Evolutionary conservation across 2,888 invertebrate genomes (phyloP).

Genomic region (Diaphora mendica): DNA sequence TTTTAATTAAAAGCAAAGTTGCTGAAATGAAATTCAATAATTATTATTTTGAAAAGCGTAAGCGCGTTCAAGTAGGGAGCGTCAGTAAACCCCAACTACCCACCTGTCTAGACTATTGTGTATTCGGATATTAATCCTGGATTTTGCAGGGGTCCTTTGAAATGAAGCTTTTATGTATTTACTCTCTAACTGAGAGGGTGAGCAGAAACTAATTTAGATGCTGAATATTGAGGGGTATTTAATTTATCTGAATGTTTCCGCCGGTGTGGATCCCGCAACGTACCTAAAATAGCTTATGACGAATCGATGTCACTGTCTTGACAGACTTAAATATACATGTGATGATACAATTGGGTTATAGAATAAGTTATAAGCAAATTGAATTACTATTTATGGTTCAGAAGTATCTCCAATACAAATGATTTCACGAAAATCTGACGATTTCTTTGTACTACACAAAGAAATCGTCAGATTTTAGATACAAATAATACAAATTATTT

Average conservation of each 20-base stretch:
- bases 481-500: no score
- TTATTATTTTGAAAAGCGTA: not conserved
- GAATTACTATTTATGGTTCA: not conserved
- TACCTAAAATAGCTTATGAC: not conserved
- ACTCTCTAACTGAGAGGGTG: not conserved
- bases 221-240: not conserved
- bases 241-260: not conserved
- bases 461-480: no score
- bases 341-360: no score
- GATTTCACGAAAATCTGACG: no score
- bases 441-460: no score
- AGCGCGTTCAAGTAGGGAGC: not conserved
- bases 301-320: no score
- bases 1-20: not conserved
- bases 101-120: not conserved
- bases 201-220: not conserved
- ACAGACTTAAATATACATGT: no score
- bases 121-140: not conserved
- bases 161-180: not conserved
- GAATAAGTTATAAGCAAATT: not conserved
- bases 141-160: not conserved
- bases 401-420: no score
- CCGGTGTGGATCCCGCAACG: not conserved
- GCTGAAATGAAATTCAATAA: not conserved
- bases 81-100: not conserved